Conservation (phyloP, 2,888 invertebrate species). For the Gryllus longicercus region DNA sequence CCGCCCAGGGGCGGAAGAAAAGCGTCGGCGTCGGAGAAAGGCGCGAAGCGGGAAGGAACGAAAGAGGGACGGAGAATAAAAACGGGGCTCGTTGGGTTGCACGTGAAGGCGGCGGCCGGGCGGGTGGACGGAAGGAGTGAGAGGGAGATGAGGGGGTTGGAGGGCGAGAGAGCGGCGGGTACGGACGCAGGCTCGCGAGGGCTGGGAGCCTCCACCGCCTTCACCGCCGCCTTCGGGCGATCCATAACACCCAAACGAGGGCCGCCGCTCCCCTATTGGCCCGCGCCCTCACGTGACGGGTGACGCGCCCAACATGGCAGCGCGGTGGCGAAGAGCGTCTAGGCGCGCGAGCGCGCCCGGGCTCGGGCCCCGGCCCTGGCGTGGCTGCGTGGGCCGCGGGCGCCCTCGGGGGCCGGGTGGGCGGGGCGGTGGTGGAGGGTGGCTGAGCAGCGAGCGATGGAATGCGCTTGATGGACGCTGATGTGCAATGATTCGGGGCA, state of each 20-base stretch:
- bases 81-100: not conserved
- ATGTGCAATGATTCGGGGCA: not conserved
- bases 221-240: not conserved
- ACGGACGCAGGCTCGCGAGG: not conserved
- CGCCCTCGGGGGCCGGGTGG: no score
- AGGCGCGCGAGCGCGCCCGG: not conserved
- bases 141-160: not conserved
- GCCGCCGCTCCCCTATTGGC: not conserved
- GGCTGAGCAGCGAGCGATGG: not conserved
- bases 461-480: conserved; percentile 1
- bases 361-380: no score
- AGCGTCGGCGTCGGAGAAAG: not conserved
- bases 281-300: conserved; percentile 1
- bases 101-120: not conserved
- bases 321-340: not conserved
- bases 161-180: not conserved
- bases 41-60: not conserved
- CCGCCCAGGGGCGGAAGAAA: not conserved
- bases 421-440: not conserved
- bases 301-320: conserved; percentile 17
- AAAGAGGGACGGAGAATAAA: not conserved
- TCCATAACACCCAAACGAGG: conserved; percentile 3
- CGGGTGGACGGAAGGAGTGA: not conserved
- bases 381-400: no score
- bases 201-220: not conserved